These are phyloP conservation scores for Galagoides demidoff DNA, from an alignment of 2,797 vertebrate species.

Conservation along the genomic window DNA sequence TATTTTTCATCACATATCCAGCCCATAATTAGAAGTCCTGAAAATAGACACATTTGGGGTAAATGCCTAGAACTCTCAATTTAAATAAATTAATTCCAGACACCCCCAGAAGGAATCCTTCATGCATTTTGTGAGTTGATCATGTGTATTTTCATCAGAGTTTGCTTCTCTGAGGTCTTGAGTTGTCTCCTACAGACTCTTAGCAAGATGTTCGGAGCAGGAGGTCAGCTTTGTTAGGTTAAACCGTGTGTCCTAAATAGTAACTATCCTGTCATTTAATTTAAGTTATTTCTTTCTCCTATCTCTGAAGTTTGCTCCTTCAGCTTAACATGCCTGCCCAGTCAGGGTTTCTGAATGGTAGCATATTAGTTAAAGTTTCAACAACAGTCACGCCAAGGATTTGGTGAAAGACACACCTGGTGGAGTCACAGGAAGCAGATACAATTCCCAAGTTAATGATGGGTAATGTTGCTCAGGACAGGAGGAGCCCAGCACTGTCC, in stretches of 20 bases:
- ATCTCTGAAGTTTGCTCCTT: not conserved
- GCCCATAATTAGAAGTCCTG: not conserved
- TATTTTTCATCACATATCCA: not conserved
- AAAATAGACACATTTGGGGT: not conserved
- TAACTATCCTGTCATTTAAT: not conserved
- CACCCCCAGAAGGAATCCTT: not conserved
- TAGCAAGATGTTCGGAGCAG: not conserved
- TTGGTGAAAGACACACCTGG: not conserved
- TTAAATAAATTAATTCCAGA: slow-evolving; percentile 18
- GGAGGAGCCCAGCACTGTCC: not conserved
- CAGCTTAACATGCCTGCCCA: not conserved
- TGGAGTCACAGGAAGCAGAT: not conserved
- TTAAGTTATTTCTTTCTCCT: not conserved
- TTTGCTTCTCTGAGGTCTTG: not conserved
- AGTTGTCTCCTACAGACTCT: not conserved
- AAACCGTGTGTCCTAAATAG: not conserved
- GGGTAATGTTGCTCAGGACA: not conserved
- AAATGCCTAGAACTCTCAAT: not conserved
- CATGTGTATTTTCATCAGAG: not conserved
- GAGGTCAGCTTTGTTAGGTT: not conserved
- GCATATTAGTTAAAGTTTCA: not conserved
- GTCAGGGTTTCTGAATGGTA: not conserved
- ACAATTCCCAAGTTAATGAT: not conserved
- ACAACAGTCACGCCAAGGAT: not conserved
- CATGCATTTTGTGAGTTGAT: not conserved